Evolutionary conservation across 2,797 vertebrate species (phyloP).

Genomic region (Morus bassanus): DNA sequence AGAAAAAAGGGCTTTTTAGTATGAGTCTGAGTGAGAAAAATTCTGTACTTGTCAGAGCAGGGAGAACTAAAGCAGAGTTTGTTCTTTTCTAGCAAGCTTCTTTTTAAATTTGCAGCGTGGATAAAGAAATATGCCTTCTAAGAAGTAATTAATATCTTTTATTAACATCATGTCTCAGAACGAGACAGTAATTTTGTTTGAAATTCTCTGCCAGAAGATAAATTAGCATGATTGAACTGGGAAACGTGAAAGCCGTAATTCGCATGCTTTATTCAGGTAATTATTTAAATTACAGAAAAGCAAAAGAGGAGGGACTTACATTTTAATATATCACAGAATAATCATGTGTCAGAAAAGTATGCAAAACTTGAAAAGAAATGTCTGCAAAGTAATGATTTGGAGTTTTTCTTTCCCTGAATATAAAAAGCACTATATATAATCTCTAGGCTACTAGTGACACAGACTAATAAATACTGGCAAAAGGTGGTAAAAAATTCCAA

Average conservation of each 20-base stretch:
- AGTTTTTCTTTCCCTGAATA: not conserved
- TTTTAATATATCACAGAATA: constrained; percentile 41
- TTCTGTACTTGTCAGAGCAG: not conserved
- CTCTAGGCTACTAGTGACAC: not conserved
- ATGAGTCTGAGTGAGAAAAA: not conserved
- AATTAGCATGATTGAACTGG: constrained; percentile 55
- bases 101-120: not conserved
- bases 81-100: not conserved
- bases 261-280: constrained; percentile 51
- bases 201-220: constrained; percentile 49
- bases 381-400: not conserved
- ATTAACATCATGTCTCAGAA: constrained; percentile 39
- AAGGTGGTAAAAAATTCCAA: not conserved
- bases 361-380: constrained; percentile 18
- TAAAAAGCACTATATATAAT: not conserved
- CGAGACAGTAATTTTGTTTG: constrained; percentile 42
- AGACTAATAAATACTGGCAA: not conserved
- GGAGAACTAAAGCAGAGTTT: constrained; percentile 5
- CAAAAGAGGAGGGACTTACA: constrained; percentile 3
- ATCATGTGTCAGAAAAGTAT: not conserved
- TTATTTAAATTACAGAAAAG: constrained; percentile 60
- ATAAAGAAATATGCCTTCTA: constrained; percentile 20
- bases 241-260: constrained; percentile 60
- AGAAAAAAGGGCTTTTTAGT: not conserved
- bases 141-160: constrained; percentile 59